A percentile compares a stretch with the other conserved stretches of the same genome.
These are phyloP conservation scores for Neostethus bicornis DNA, from an alignment of 2,797 vertebrate genomes.

Conservation along the genomic window DNA sequence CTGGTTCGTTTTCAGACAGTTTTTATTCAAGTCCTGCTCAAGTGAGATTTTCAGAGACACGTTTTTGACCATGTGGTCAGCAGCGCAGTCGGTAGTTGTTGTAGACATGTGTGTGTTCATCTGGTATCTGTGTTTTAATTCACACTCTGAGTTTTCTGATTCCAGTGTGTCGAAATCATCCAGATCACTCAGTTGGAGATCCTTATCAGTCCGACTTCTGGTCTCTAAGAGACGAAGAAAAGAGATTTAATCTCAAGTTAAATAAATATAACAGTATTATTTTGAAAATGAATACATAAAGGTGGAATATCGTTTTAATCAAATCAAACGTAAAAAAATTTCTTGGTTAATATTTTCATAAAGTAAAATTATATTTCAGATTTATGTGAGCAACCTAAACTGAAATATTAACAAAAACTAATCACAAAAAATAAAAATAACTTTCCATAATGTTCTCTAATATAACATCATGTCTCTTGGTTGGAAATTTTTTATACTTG, in stretches of 20 bases:
- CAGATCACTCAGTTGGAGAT: constrained; percentile 92
- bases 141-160: constrained; percentile 90
- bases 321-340: too few species aligned
- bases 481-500: background rate
- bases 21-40: constrained; percentile 84
- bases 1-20: constrained; percentile 84
- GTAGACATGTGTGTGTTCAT: constrained; percentile 82
- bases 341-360: too few species aligned
- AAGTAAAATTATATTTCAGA: too few species aligned
- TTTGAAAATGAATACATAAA: too few species aligned
- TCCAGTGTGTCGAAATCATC: constrained; percentile 94
- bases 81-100: constrained; percentile 75
- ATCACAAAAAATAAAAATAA: too few species aligned
- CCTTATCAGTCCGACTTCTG: constrained; percentile 88
- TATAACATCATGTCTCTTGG: background rate
- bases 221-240: constrained; percentile 74
- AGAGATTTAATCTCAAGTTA: too few species aligned
- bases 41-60: constrained; percentile 81
- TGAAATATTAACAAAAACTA: too few species aligned
- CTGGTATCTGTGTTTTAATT: constrained; percentile 87
- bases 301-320: too few species aligned
- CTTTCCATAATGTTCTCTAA: too few species aligned
- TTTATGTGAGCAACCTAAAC: too few species aligned
- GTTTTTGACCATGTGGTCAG: constrained; percentile 79
- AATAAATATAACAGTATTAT: too few species aligned